Evolutionary conservation across 2,888 invertebrate species (phyloP), one percentile per base, ranked within the genome.

Genomic region (Rhamphomyia laevipes): DNA sequence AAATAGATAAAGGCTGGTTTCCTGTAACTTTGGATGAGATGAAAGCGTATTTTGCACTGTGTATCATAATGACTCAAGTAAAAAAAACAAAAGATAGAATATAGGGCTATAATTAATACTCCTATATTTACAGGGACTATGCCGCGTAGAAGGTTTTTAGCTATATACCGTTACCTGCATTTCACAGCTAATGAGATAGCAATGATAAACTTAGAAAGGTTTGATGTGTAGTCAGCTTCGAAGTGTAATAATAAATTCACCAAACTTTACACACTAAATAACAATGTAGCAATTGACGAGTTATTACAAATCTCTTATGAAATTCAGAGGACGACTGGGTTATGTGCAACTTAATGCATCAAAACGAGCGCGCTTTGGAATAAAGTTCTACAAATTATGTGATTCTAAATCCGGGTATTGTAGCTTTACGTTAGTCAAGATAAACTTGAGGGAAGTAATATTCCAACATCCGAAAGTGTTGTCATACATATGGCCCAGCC

Each of bases 361-460:
- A 7, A 35, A 35, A 13, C 3, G 35, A 10, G 42, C 42, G 9
- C 40, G 41, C 31, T 47, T 47, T 42, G 42, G 47, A 11, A 18
- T 33, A 11, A 47, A 47, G 17, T 47, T 33, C 31, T 40, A 49
- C 31, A 48, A 48, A 30, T 45, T 48, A n/a, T 45, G 48, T 31
- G 45, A 48, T 15, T 38, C 48, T 27, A 17, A 21, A 41, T 41
- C 42, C 6, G 45, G 42, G 30, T 43, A 35, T 35, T 43, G 43
- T 16, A 13, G 31, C 12, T 47, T 18, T 47, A 43, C 35, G 16
- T 16, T 15, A n/a, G 42, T 2, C 5, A 47, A 6, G 17, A 44
- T 15, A 48, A 48, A 27, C 13, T 17, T 27, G 30, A 17, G 2
- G 15, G 11, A 16, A 41, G 12, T 30, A 27, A 23, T 23, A 30